These are phyloP conservation scores for Enteromius trimaculatus DNA, from an alignment of 2,797 vertebrate species.

Conservation along the genomic window DNA sequence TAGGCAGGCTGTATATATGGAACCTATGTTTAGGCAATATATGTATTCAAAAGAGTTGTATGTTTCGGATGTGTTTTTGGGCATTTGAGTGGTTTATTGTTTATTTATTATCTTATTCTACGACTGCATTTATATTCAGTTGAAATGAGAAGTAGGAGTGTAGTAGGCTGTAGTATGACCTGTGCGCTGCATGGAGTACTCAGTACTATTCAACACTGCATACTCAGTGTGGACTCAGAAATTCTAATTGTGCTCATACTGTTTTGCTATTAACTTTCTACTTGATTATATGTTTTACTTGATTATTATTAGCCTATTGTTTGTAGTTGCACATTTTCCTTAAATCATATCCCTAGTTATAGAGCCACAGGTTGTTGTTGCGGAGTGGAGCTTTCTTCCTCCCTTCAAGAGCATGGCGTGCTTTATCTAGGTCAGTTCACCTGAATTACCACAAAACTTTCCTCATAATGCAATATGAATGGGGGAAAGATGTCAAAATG, in stretches of 20 bases:
- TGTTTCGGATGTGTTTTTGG: background rate
- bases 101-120: background rate
- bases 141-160: slow-evolving; percentile 6
- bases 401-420: slow-evolving; percentile 8
- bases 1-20: background rate
- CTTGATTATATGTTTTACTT: background rate
- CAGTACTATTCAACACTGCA: background rate
- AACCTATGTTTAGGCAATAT: background rate
- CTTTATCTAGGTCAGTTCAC: slow-evolving; percentile 19
- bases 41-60: background rate
- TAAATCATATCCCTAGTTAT: background rate
- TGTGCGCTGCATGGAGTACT: background rate
- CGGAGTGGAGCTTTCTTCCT: background rate
- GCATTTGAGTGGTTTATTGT: background rate
- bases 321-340: slow-evolving; percentile 6
- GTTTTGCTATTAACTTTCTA: background rate
- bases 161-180: background rate
- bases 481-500: background rate
- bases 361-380: slow-evolving; percentile 17
- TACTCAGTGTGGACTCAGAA: background rate
- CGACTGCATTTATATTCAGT: background rate
- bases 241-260: background rate
- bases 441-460: background rate
- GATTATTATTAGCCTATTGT: slow-evolving; percentile 4
- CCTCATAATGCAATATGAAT: background rate